Percentiles rank a stretch among this genome's conserved stretches.
Conservation (phyloP, 2,888 invertebrate genomes). For the Hypolimnas misippus region DNA sequence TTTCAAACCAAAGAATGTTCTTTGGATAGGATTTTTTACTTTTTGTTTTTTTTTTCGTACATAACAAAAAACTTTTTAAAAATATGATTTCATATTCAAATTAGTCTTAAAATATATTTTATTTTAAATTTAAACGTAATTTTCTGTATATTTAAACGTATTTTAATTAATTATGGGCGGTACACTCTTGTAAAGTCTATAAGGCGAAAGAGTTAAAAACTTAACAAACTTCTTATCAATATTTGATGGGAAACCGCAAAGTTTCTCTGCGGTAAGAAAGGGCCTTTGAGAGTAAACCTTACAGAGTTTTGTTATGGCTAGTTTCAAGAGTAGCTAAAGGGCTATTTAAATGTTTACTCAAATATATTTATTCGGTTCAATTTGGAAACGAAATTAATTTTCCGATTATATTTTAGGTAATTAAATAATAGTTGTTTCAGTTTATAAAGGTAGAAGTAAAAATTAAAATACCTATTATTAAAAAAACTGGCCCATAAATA, state of each 20-base stretch:
- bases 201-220: constrained; percentile 39
- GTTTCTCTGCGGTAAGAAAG: constrained; percentile 33
- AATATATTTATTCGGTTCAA: not conserved
- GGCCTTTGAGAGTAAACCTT: constrained; percentile 37
- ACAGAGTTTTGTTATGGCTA: constrained; percentile 32
- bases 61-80: too few species aligned
- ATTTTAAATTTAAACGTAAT: too few species aligned
- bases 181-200: constrained; percentile 22
- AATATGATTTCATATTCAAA: too few species aligned
- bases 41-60: too few species aligned
- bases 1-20: too few species aligned
- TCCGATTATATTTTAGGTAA: too few species aligned
- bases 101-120: too few species aligned
- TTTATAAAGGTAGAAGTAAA: too few species aligned
- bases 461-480: too few species aligned
- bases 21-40: too few species aligned
- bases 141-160: not conserved
- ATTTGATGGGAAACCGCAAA: constrained; percentile 39
- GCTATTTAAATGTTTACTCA: constrained; percentile 14
- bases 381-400: not conserved
- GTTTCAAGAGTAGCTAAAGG: constrained; percentile 9
- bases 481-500: too few species aligned
- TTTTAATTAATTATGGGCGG: constrained; percentile 11
- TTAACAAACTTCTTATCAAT: constrained; percentile 33
- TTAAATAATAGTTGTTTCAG: too few species aligned